These are phyloP conservation scores for Umimayanthus chanpuru DNA, from an alignment of 92 coral and sea anemone genomes.

Conservation along the genomic window DNA sequence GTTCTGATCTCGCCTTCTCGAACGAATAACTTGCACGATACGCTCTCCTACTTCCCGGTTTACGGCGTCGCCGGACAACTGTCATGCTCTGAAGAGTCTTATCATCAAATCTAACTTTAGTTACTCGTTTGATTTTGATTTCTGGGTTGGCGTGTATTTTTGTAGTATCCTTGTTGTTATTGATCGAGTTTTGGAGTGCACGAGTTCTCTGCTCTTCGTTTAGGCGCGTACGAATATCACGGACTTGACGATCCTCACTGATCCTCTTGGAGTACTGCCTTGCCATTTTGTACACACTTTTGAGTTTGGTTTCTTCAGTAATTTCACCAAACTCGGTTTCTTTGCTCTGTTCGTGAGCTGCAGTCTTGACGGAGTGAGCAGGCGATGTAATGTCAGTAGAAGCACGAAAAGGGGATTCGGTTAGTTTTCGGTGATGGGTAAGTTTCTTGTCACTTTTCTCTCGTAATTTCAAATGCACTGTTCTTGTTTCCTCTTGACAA, in stretches of 20 bases:
- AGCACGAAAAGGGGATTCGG: conserved; percentile 32
- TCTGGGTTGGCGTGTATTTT: conserved; percentile 63
- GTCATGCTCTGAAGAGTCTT: conserved; percentile 55
- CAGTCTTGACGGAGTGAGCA: background rate
- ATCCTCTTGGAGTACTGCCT: conserved; percentile 70
- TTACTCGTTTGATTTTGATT: conserved; percentile 73
- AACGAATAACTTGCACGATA: conserved; percentile 81
- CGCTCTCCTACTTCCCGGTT: conserved; percentile 57
- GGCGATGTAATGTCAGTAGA: background rate
- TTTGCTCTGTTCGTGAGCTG: background rate
- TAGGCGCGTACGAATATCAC: conserved; percentile 30
- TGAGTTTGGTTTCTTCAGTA: conserved; percentile 36
- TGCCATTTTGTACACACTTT: conserved; percentile 74
- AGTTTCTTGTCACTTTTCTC: conserved; percentile 18
- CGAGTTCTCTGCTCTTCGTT: conserved; percentile 36
- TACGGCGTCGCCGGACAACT: conserved; percentile 70
- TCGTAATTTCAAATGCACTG: conserved; percentile 35
- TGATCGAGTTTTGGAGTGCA: background rate
- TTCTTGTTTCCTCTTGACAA: conserved; percentile 22
- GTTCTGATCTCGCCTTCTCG: conserved; percentile 69
- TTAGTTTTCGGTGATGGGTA: background rate
- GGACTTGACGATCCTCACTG: conserved; percentile 50
- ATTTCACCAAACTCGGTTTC: conserved; percentile 9
- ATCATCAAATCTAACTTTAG: conserved; percentile 74
- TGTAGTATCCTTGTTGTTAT: background rate